A percentile compares a stretch with the other conserved stretches of the same genome.
Conservation (phyloP, 2,888 invertebrate genomes). For the Acheta domesticus region DNA sequence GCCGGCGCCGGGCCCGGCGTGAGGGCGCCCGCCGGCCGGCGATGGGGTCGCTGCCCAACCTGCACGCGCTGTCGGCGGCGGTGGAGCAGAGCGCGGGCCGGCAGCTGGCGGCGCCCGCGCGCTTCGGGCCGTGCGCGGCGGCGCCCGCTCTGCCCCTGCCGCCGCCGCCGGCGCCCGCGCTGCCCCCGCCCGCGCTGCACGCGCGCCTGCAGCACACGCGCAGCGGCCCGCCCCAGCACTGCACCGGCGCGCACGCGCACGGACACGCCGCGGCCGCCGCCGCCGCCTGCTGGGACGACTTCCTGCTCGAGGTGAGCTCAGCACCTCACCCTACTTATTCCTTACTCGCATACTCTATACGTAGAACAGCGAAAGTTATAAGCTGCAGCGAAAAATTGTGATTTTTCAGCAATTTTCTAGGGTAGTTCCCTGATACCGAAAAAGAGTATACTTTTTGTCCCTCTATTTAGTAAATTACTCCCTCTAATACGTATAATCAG, state of each 20-base stretch:
- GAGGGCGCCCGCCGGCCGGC: background rate
- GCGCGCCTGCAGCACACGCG: slow-evolving; percentile 42
- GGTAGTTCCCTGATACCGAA: too few species aligned
- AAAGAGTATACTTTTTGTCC: too few species aligned
- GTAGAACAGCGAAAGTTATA: too few species aligned
- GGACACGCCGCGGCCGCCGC: slow-evolving; percentile 42
- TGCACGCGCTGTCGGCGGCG: slow-evolving; percentile 53
- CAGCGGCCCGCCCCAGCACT: slow-evolving; percentile 39
- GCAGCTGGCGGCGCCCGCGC: slow-evolving; percentile 38
- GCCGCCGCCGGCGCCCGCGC: slow-evolving; percentile 44
- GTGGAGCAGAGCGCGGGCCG: slow-evolving; percentile 46
- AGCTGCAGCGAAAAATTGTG: too few species aligned
- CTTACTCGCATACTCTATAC: too few species aligned
- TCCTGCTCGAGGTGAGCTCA: slow-evolving; percentile 45
- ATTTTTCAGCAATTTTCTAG: too few species aligned
- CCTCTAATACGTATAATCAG: too few species aligned
- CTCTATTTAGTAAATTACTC: too few species aligned
- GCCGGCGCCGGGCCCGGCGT: too few species aligned
- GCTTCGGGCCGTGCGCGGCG: slow-evolving; percentile 40
- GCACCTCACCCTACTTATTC: background rate
- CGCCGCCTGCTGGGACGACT: slow-evolving; percentile 44
- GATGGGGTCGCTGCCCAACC: slow-evolving; percentile 66
- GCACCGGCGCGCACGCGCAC: background rate
- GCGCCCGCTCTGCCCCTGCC: slow-evolving; percentile 41
- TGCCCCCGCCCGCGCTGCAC: slow-evolving; percentile 42